Evolutionary conservation across 2,797 vertebrate genomes (phyloP).

Genomic region (Hippoglossus hippoglossus): DNA sequence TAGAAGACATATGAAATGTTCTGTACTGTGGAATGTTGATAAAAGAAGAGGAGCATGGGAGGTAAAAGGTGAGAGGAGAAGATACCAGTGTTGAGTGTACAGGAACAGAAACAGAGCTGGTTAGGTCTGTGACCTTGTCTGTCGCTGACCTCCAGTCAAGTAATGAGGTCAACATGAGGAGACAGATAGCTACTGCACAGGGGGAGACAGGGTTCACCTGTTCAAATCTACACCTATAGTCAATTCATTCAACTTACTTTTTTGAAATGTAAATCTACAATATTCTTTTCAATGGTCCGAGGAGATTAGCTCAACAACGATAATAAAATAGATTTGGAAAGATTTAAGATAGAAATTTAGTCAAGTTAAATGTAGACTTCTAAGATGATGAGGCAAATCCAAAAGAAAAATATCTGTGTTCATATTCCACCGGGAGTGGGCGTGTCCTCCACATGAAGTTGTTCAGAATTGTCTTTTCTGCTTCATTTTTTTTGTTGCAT

Average conservation of each 20-base stretch:
- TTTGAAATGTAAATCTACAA: too few relatives aligned
- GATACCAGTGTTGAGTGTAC: conserved; percentile 57
- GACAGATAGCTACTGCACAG: conserved; percentile 56
- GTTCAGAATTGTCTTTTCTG: neutral
- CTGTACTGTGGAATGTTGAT: conserved; percentile 65
- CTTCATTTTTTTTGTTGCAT: neutral
- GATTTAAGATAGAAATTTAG: too few relatives aligned
- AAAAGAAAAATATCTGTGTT: too few relatives aligned
- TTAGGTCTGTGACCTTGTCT: conserved; percentile 66
- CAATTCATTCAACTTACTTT: too few relatives aligned
- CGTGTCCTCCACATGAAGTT: too few relatives aligned
- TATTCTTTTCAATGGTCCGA: too few relatives aligned
- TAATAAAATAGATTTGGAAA: too few relatives aligned
- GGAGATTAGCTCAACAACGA: too few relatives aligned
- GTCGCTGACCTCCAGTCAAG: conserved; percentile 50
- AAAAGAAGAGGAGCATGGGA: conserved; percentile 68
- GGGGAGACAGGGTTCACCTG: neutral
- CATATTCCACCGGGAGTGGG: too few relatives aligned
- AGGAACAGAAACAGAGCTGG: conserved; percentile 60
- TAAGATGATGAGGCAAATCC: too few relatives aligned
- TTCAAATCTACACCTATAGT: conserved; percentile 23
- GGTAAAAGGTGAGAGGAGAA: conserved; percentile 70
- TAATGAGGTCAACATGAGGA: conserved; percentile 66
- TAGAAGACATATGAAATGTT: conserved; percentile 69
- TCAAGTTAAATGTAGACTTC: too few relatives aligned